Base-by-base conservation (phyloP, 1,140 invertebrate genomes). In the Polyergus mexicanus region DNA sequence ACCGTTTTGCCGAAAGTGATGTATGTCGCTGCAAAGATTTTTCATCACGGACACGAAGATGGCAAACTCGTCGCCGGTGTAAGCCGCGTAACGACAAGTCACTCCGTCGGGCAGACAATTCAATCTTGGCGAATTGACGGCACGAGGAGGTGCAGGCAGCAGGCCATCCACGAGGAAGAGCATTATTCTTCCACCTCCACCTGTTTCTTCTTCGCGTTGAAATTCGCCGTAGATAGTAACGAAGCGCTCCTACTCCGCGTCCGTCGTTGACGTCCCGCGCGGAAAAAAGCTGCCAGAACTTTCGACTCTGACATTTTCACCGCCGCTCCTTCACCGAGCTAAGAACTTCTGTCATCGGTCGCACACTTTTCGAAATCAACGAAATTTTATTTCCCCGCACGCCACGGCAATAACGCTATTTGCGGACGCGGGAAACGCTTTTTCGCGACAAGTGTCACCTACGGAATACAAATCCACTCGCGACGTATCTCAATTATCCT, bases 61-160 rank as follows among this genome's bases (percentile, higher is more conserved):
- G 54, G 44, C 83, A 72, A 66, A 19, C 66, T 68, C 74, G 74
- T 74, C 74, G 41, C 35, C 68, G 68, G 54, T 44, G 86, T 65
- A 54, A 89, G 77, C 72, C 77, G 77, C 72, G 78, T 86, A 89
- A 89, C 84, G 77, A 86, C 77, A 63, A 89, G 88, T 86, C 87
- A 83, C 77, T 89, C 58, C 35, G 71, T 71, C 71, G 41, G 35
- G 65, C 75, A 76, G 85, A 90, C 89, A 85, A 90, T 90, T 89
- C 89, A 90, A 90, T 90, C 89, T 90, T 76, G 51, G 75, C 60
- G 88, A 85, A 90, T 85, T 71, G 89, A 60, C n/a, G 75, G 38
- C 66, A 19, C 72, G 74, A 84, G 72, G 69, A 68, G 56, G 51
- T 54, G 54, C 78, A 75, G 16, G 47, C 16, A 19, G 47, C 16